phyloP scores from a whole-genome alignment of 2,113 vertebrate species.

The Tautogolabrus adspersus region DNA sequence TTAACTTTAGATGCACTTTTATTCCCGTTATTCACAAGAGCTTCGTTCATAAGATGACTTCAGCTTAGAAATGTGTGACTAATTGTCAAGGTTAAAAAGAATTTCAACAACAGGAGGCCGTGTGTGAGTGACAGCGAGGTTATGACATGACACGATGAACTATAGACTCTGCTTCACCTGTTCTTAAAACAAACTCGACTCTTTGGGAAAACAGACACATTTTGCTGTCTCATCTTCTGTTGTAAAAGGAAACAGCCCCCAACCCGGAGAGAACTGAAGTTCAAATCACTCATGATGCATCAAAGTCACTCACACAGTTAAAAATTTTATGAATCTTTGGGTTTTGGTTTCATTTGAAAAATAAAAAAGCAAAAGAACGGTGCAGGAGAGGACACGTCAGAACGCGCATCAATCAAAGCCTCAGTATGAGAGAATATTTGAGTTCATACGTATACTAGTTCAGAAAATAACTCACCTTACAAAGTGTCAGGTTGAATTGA shows the following conservation, averaged over 20 bases:
- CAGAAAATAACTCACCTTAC: slow-evolving; percentile 17
- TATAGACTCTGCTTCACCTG: slow-evolving; percentile 1
- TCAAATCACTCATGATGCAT: slow-evolving; percentile 9
- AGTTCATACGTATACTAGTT: neutral
- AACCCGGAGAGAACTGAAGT: slow-evolving; percentile 5
- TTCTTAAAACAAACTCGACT: slow-evolving; percentile 1
- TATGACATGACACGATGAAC: slow-evolving; percentile 3
- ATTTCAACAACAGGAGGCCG: neutral
- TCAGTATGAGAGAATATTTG: slow-evolving; percentile 1
- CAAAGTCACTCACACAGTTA: neutral
- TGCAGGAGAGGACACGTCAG: slow-evolving; percentile 3
- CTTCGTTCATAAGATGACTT: slow-evolving; percentile 6
- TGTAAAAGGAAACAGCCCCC: neutral
- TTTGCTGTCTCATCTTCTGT: neutral
- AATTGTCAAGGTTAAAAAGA: neutral
- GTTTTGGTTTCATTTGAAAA: neutral
- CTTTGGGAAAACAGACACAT: neutral
- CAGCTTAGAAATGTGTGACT: neutral
- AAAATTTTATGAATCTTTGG: neutral
- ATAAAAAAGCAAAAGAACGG: slow-evolving; percentile 4
- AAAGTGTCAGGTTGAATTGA: slow-evolving; percentile 8
- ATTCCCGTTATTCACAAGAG: slow-evolving; percentile 19
- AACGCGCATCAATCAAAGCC: slow-evolving; percentile 27
- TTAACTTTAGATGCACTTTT: slow-evolving; percentile 21
- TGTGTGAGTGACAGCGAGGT: slow-evolving; percentile 20